Percentiles rank a stretch among this genome's conserved stretches.
Conservation (phyloP, 53 echinoderm and acorn worm species). For the Temnopleurus reevesii region DNA sequence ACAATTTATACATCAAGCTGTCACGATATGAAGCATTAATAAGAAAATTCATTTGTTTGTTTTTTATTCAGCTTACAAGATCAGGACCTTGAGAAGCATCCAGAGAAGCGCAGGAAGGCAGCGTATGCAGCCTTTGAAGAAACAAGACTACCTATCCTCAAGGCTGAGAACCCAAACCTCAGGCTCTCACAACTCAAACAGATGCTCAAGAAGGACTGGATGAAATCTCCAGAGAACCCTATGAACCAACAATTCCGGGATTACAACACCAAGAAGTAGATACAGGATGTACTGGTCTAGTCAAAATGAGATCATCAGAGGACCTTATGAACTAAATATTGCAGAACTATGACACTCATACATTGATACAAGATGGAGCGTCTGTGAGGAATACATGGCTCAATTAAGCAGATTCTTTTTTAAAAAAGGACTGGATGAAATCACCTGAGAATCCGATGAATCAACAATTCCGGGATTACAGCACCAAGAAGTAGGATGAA, state of each 20-base stretch:
- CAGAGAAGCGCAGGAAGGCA: conserved; percentile 93
- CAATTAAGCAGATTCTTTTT: not conserved
- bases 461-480: conserved; percentile 55
- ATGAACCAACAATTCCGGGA: conserved; percentile 75
- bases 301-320: too few relatives aligned
- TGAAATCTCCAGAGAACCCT: conserved; percentile 93
- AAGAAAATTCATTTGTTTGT: not conserved
- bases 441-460: conserved; percentile 64
- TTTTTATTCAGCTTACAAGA: conserved; percentile 72
- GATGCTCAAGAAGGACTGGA: conserved; percentile 99
- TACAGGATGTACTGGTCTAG: too few relatives aligned
- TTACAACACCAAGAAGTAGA: conserved; percentile 5
- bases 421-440: not conserved
- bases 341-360: too few relatives aligned
- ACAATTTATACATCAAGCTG: too few relatives aligned
- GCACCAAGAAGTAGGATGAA: not conserved
- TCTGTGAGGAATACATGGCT: not conserved
- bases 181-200: conserved; percentile 91
- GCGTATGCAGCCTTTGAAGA: conserved; percentile 86
- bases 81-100: conserved; percentile 69
- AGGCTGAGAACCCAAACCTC: conserved; percentile 92
- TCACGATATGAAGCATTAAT: too few relatives aligned
- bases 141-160: conserved; percentile 72
- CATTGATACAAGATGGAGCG: not conserved
- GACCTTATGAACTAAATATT: too few relatives aligned